Conservation (phyloP, 2,113 vertebrate genomes). For the Pluvialis apricaria region DNA sequence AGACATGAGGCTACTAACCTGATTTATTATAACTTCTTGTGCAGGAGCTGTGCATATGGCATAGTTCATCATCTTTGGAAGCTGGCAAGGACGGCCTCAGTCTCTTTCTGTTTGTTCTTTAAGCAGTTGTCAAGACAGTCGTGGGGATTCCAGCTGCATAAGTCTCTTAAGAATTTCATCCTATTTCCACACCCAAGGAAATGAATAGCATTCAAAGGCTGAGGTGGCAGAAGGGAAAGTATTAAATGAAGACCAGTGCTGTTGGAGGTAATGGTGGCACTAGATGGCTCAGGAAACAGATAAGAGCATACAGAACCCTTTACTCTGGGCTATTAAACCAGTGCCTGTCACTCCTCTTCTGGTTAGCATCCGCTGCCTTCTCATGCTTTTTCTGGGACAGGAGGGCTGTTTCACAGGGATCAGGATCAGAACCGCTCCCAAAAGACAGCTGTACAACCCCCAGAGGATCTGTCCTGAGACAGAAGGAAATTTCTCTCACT, state of each 20-base stretch:
- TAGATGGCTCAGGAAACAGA: background rate
- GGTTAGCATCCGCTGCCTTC: background rate
- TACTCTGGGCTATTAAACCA: background rate
- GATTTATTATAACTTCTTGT: constrained; percentile 25
- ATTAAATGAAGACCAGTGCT: background rate
- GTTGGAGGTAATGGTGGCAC: background rate
- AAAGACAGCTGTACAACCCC: background rate
- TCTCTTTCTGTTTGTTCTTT: background rate
- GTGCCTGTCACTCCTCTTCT: background rate
- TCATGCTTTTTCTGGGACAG: background rate
- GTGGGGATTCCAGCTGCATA: background rate
- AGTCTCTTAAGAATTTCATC: background rate
- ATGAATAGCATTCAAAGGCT: background rate
- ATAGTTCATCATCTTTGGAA: constrained; percentile 28
- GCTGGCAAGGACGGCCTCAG: background rate
- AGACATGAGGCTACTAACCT: background rate
- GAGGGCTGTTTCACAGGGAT: background rate
- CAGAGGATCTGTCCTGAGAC: background rate
- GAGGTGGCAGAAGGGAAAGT: background rate
- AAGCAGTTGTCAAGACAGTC: background rate
- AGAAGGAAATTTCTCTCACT: background rate
- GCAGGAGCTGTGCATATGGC: background rate
- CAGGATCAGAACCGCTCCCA: background rate
- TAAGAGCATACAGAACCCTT: background rate
- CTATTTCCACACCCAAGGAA: background rate